Percentiles rank a stretch among this genome's conserved stretches.
Conservation (phyloP, 2,888 invertebrate genomes). For the Octonoba sinensis region DNA sequence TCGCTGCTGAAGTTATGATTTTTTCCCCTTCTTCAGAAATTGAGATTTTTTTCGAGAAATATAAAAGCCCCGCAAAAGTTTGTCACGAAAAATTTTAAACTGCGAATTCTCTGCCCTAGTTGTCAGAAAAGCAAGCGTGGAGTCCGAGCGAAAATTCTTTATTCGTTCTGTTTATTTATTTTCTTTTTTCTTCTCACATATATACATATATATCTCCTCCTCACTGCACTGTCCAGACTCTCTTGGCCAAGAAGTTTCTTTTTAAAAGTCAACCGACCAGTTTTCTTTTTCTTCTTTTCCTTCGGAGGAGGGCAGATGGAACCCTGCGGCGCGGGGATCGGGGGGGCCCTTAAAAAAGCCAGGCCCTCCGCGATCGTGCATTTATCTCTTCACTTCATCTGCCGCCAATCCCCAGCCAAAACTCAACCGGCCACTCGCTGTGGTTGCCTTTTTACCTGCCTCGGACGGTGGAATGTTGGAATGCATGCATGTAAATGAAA, state of each 20-base stretch:
- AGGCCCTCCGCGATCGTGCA: constrained; percentile 2
- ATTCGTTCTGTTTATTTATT: no score
- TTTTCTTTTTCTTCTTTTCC: constrained; percentile 10
- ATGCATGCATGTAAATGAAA: constrained; percentile 49
- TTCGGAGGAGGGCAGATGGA: not conserved
- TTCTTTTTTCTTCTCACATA: no score
- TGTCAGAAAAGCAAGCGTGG: no score
- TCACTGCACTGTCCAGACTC: no score
- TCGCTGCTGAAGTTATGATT: no score
- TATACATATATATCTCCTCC: no score
- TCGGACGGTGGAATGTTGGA: constrained; percentile 4
- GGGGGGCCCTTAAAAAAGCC: not conserved
- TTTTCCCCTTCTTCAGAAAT: no score
- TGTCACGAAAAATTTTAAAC: no score
- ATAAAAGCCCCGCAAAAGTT: no score
- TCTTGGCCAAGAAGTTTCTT: constrained; percentile 26
- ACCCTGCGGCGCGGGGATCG: constrained; percentile 11
- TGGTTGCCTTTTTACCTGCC: constrained; percentile 6
- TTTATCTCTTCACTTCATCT: constrained; percentile 39
- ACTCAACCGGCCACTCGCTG: not conserved
- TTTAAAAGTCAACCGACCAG: constrained; percentile 53
- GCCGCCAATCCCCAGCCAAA: constrained; percentile 24
- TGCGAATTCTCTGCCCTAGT: no score
- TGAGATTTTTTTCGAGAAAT: no score
- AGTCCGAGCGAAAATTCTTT: no score